Evolutionary conservation across 35 echinoderm and acorn worm species (phyloP).

Genomic region (Acanthaster planci): DNA sequence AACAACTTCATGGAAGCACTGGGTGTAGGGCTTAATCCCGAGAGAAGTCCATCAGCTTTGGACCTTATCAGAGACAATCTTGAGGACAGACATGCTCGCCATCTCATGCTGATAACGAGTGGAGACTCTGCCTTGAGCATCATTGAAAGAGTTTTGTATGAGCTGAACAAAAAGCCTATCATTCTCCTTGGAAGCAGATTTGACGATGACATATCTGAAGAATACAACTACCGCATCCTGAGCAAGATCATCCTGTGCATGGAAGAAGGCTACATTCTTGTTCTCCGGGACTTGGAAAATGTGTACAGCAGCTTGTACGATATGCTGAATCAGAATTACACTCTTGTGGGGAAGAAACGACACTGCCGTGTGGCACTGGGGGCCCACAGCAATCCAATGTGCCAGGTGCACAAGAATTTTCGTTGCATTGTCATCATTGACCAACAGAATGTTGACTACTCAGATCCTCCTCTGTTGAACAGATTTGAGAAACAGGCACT

Average conservation of each 20-base stretch:
- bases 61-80: constrained; percentile 40
- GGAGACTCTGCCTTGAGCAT: constrained; percentile 44
- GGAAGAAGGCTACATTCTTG: constrained; percentile 37
- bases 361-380: constrained; percentile 37
- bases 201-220: constrained; percentile 51
- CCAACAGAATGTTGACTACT: constrained; percentile 52
- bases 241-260: constrained; percentile 54
- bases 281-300: constrained; percentile 42
- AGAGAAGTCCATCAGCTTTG: constrained; percentile 8
- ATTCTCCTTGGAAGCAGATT: constrained; percentile 45
- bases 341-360: constrained; percentile 35
- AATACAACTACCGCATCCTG: constrained; percentile 33
- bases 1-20: constrained; percentile 39
- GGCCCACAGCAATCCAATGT: constrained; percentile 48
- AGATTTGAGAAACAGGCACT: constrained; percentile 53
- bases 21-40: neutral
- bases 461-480: constrained; percentile 43
- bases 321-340: constrained; percentile 55
- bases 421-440: constrained; percentile 42
- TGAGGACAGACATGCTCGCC: constrained; percentile 37
- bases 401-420: constrained; percentile 38
- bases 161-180: constrained; percentile 14
- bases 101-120: constrained; percentile 52
- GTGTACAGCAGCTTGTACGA: constrained; percentile 50
- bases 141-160: constrained; percentile 25